These are phyloP conservation scores for Protobothrops flavoviridis DNA, from an alignment of 2,113 vertebrate species.

Conservation along the genomic window DNA sequence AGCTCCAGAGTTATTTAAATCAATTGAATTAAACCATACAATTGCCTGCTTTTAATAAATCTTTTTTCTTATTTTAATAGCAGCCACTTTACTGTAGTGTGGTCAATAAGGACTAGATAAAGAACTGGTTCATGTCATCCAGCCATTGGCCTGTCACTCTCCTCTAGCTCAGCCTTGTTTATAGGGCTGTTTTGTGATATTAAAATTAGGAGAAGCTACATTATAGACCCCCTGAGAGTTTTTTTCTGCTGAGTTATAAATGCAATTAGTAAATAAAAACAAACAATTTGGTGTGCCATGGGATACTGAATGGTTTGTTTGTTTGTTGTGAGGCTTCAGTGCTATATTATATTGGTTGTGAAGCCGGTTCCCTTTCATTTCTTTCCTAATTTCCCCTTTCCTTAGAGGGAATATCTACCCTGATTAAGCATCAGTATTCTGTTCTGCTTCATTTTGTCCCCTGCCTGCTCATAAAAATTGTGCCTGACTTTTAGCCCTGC, in stretches of 20 bases:
- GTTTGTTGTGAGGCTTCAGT: slow-evolving; percentile 54
- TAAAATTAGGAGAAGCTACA: background rate
- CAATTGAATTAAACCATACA: background rate
- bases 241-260: background rate
- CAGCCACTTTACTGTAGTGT: slow-evolving; percentile 50
- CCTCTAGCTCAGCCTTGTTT: background rate
- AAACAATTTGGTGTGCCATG: slow-evolving; percentile 54
- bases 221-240: background rate
- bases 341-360: slow-evolving; percentile 49
- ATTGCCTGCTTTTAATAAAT: background rate
- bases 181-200: background rate
- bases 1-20: background rate
- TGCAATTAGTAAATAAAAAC: background rate
- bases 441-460: slow-evolving; percentile 53
- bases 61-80: background rate
- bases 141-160: background rate
- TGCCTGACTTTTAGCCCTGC: slow-evolving; percentile 52
- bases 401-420: slow-evolving; percentile 55
- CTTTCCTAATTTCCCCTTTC: slow-evolving; percentile 59
- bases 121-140: background rate
- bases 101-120: background rate
- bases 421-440: slow-evolving; percentile 64
- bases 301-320: slow-evolving; percentile 48
- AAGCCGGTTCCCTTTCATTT: slow-evolving; percentile 65
- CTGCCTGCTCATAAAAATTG: slow-evolving; percentile 52